Evolutionary conservation across 2,113 vertebrate species (phyloP), one percentile per base, ranked within the genome.

Genomic region (Morone chrysops): DNA sequence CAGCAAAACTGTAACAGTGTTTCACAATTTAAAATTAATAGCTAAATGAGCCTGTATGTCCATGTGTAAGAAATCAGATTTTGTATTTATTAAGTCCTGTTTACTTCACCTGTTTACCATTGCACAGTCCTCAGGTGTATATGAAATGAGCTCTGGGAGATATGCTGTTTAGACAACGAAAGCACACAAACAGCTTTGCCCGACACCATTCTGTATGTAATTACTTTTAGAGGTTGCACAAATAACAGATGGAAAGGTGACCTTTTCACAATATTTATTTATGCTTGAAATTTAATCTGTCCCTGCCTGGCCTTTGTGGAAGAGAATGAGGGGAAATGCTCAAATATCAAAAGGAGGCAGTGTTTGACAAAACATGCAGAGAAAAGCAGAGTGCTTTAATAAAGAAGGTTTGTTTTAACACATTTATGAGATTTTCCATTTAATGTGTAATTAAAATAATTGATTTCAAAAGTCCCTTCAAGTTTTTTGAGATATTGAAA

Each of bases 211-310:
- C 84, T 90, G 89, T 87, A 82, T 90, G 93, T 94, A 94, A 94
- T 94, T 94, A 93, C 90, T 90, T 94, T 91, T 92, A 92, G 93
- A 93, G 93, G 92, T 92, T 93, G 92, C 87, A 88, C 93, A 94
- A 94, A 95, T 94, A 94, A 92, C 93, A 94, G 93, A 93, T 90
- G 91, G 91, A 93, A 85, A 92, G 92, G 88, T 94, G 94, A 94
- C 93, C 94, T 94, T 95, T 94, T 93, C 87, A 86, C 66, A 89
- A 90, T 92, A 94, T 93, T 93, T 93, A 93, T 94, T 94, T 93
- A 92, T 92, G 91, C 92, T 87, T 89, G 91, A 90, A 93, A 94
- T 92, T 84, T 89, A 94, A 94, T 94, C 88, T 88, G 62, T 92
- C 73, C 89, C 84, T 73, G 92, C 82, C 84, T 92, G 87, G 84